These are phyloP conservation scores for Horisme vitalbata DNA, from an alignment of 2,888 invertebrate species.

Conservation along the genomic window DNA sequence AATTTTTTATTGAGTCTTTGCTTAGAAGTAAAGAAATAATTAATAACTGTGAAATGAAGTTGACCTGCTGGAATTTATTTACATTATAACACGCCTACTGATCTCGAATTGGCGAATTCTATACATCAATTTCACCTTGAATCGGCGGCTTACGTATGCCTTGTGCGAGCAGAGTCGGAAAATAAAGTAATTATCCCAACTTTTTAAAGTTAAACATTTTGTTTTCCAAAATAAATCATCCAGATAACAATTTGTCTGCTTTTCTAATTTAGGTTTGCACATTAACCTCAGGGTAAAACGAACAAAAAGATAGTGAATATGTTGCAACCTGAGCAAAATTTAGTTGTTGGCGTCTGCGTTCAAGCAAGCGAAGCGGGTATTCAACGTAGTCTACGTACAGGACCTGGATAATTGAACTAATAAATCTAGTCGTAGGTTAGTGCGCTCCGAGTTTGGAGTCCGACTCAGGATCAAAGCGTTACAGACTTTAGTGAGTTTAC, in stretches of 20 bases:
- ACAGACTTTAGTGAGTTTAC: slow-evolving; percentile 5
- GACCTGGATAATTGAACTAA: slow-evolving; percentile 79
- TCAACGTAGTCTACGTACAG: slow-evolving; percentile 37
- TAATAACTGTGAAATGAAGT: no score
- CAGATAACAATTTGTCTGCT: slow-evolving; percentile 23
- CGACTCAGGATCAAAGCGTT: slow-evolving; percentile 64
- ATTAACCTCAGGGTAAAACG: slow-evolving; percentile 39
- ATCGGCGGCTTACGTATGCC: no score
- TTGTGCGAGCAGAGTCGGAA: no score
- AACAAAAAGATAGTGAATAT: slow-evolving; percentile 45
- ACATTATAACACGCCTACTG: no score
- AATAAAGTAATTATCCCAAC: no score
- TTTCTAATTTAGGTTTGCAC: slow-evolving; percentile 41
- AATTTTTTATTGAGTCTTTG: no score
- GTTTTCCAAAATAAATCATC: slow-evolving; percentile 11
- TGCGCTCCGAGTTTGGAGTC: slow-evolving; percentile 48
- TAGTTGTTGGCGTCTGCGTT: slow-evolving; percentile 72
- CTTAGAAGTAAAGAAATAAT: no score
- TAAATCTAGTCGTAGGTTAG: slow-evolving; percentile 73
- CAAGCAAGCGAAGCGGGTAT: slow-evolving; percentile 67
- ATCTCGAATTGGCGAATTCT: no score
- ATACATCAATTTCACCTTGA: no score
- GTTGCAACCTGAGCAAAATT: slow-evolving; percentile 57
- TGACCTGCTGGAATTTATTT: no score
- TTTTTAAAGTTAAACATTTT: no score